These are phyloP conservation scores for Thomomys bottae DNA, from an alignment of 2,113 vertebrate species.

Conservation along the genomic window DNA sequence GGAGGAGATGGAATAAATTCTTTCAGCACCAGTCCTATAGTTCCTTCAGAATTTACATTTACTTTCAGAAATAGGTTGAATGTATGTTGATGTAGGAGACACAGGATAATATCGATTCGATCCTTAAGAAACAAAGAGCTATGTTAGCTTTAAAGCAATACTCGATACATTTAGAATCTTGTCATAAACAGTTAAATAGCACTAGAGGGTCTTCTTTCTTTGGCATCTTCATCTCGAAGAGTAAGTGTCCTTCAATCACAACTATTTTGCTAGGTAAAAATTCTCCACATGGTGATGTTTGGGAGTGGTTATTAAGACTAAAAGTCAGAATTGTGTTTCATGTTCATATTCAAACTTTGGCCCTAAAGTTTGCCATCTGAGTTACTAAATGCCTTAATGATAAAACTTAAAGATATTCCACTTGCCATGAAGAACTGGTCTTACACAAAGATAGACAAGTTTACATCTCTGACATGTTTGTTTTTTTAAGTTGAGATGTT, in stretches of 20 bases:
- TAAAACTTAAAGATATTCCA: slow-evolving; percentile 5
- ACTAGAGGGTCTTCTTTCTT: neutral
- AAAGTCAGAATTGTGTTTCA: slow-evolving; percentile 29
- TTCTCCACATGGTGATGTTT: neutral
- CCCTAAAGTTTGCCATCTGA: neutral
- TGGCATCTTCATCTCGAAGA: neutral
- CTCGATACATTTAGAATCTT: neutral
- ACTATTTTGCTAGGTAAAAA: slow-evolving; percentile 29
- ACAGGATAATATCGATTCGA: neutral
- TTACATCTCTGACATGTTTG: slow-evolving; percentile 13
- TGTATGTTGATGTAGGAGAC: neutral
- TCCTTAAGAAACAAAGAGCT: slow-evolving; percentile 27
- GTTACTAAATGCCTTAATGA: slow-evolving; percentile 5
- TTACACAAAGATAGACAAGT: neutral
- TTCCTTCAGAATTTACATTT: slow-evolving; percentile 36
- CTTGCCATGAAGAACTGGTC: neutral
- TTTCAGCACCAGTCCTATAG: slow-evolving; percentile 22
- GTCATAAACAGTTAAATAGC: slow-evolving; percentile 2
- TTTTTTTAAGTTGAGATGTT: slow-evolving; percentile 35
- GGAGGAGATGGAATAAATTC: slow-evolving; percentile 12
- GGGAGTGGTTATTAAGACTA: slow-evolving; percentile 35
- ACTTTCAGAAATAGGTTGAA: neutral
- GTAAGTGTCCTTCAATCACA: neutral
- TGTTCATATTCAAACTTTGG: neutral
- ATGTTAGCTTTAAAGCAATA: slow-evolving; percentile 9